These are phyloP conservation scores for Corvus hawaiiensis DNA, from an alignment of 2,113 vertebrate species.

Conservation along the genomic window DNA sequence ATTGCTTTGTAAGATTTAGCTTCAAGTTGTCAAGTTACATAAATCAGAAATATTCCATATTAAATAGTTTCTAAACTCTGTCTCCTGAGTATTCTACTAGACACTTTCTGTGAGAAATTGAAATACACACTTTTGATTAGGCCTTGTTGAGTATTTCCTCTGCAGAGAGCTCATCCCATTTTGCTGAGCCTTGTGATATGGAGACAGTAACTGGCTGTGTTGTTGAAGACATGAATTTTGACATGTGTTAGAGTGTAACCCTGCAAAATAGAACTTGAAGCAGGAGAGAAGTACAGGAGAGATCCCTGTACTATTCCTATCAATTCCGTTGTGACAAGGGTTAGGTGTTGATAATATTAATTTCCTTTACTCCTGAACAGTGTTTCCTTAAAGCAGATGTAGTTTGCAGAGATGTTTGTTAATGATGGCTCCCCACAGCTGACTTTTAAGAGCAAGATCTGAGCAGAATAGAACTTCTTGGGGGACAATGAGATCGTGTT, in stretches of 20 bases:
- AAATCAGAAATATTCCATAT: neutral
- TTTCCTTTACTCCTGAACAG: neutral
- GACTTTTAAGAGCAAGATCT: neutral
- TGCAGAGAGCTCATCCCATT: neutral
- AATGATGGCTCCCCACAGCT: neutral
- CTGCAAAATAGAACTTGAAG: neutral
- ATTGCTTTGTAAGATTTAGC: neutral
- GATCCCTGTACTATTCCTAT: neutral
- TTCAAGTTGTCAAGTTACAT: neutral
- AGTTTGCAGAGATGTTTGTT: neutral
- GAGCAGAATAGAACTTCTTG: neutral
- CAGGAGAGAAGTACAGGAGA: neutral
- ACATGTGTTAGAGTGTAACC: neutral
- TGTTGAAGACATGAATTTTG: neutral
- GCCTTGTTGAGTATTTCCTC: neutral
- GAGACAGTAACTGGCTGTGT: neutral
- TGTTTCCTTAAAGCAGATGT: neutral
- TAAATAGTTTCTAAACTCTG: neutral
- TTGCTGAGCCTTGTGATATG: neutral
- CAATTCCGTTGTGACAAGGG: neutral
- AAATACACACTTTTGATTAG: neutral
- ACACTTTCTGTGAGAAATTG: neutral
- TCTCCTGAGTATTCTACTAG: neutral
- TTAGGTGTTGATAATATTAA: neutral
- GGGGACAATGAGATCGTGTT: neutral